A percentile compares a stretch with the other conserved stretches of the same genome.
phyloP scores from a whole-genome alignment of 2,113 vertebrate genomes.

The Gobiocypris rarus region DNA sequence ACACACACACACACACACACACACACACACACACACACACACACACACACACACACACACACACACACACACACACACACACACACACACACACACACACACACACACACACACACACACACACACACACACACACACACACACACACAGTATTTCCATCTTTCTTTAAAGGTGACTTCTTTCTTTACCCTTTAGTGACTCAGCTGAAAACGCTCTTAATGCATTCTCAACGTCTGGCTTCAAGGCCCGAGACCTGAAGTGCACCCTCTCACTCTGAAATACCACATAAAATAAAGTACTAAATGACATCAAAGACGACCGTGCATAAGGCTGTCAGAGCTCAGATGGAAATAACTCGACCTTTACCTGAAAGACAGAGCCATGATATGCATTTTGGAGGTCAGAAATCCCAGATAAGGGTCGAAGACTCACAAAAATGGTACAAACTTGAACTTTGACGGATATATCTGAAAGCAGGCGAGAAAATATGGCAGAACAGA shows the following conservation, averaged over 20 bases:
- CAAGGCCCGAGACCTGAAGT: neutral
- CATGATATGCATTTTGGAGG: slow-evolving; percentile 25
- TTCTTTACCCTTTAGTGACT: slow-evolving; percentile 32
- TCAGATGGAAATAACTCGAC: slow-evolving; percentile 27
- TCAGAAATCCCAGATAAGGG: slow-evolving; percentile 13
- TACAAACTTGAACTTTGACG: slow-evolving; percentile 11
- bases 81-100: too few species aligned
- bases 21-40: too few species aligned
- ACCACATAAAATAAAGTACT: slow-evolving; percentile 35
- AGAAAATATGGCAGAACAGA: neutral
- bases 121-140: neutral
- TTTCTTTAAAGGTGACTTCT: slow-evolving; percentile 36
- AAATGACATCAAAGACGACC: neutral
- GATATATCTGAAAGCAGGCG: neutral
- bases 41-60: too few species aligned
- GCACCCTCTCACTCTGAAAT: neutral
- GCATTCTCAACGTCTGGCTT: neutral
- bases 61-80: too few species aligned
- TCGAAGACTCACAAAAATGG: neutral
- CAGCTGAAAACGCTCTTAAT: neutral
- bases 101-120: too few species aligned
- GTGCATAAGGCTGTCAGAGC: neutral
- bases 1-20: too few species aligned
- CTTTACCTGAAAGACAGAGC: slow-evolving; percentile 22
- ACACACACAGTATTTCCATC: slow-evolving; percentile 2